A percentile compares a stretch with the other conserved stretches of the same genome.
These are phyloP conservation scores for Elysia crispata DNA, from an alignment of 2,888 invertebrate genomes.

Conservation along the genomic window DNA sequence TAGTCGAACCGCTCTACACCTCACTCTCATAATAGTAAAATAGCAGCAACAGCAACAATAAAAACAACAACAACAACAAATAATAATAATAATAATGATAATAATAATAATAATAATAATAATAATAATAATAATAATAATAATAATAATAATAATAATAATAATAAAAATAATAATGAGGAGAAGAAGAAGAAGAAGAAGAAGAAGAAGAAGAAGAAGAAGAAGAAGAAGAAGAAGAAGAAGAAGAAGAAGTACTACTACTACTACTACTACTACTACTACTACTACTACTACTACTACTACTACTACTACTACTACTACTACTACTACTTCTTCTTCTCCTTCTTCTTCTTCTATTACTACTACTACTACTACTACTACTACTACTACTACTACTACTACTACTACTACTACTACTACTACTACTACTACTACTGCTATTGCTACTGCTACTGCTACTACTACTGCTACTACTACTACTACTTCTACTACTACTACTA, in stretches of 20 bases:
- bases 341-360: too few species aligned
- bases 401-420: constrained; percentile 24
- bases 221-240: neutral
- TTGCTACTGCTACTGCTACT: constrained; percentile 36
- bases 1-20: too few species aligned
- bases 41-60: too few species aligned
- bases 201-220: constrained; percentile 16
- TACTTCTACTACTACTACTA: constrained; percentile 36
- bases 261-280: too few species aligned
- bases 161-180: constrained; percentile 7
- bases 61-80: too few species aligned
- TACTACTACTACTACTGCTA: constrained; percentile 44
- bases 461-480: constrained; percentile 38
- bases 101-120: too few species aligned
- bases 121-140: too few species aligned
- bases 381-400: neutral
- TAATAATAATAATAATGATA: too few species aligned
- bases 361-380: neutral
- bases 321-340: neutral
- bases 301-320: neutral
- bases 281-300: too few species aligned
- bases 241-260: neutral
- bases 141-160: too few species aligned
- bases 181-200: too few species aligned
- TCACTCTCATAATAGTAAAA: too few species aligned